Evolutionary conservation across 2,113 vertebrate species (phyloP).

Genomic region (Cyrtonyx montezumae): DNA sequence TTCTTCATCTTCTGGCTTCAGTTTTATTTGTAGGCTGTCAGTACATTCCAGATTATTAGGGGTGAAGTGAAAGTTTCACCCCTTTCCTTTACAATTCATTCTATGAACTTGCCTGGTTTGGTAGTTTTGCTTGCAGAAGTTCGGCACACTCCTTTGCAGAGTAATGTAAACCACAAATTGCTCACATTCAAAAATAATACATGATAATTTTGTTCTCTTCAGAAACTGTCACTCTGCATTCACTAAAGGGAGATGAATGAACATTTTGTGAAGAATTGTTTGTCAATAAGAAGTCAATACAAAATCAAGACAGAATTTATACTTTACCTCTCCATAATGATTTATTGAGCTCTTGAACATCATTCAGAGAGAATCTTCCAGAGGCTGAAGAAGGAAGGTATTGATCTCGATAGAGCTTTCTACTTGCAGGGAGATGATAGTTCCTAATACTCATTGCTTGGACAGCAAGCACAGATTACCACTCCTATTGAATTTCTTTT

Average conservation of each 20-base stretch:
- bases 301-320: slow-evolving; percentile 26
- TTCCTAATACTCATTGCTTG: background rate
- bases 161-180: slow-evolving; percentile 10
- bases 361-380: background rate
- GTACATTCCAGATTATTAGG: background rate
- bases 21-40: background rate
- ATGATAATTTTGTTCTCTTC: slow-evolving; percentile 19
- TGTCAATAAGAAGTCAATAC: slow-evolving; percentile 40
- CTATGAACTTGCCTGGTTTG: background rate
- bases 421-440: background rate
- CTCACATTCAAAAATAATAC: slow-evolving; percentile 46
- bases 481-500: background rate
- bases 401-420: slow-evolving; percentile 22
- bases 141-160: slow-evolving; percentile 3
- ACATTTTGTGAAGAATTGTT: slow-evolving; percentile 18
- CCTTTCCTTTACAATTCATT: background rate
- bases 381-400: background rate
- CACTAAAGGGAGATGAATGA: slow-evolving; percentile 34
- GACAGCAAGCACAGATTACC: background rate
- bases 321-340: background rate
- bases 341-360: slow-evolving; percentile 5
- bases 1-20: slow-evolving; percentile 21
- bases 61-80: slow-evolving; percentile 1
- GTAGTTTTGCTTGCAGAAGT: background rate
- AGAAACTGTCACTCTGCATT: slow-evolving; percentile 7